These are phyloP conservation scores for Romanomermis culicivorax DNA, from an alignment of 2,888 invertebrate species.

Conservation along the genomic window DNA sequence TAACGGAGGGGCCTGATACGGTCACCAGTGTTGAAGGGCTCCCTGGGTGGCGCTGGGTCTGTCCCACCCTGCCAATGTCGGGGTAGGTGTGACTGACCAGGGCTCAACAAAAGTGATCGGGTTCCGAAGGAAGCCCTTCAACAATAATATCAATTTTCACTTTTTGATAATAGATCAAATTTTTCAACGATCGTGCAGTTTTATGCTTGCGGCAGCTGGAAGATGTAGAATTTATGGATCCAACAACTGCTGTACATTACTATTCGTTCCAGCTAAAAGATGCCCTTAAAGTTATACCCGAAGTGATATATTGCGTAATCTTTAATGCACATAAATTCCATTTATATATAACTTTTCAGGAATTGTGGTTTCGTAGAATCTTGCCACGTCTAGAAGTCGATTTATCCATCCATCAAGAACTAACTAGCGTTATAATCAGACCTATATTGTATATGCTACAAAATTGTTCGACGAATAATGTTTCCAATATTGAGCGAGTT, in stretches of 20 bases:
- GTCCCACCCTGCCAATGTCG: too few species aligned
- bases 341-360: neutral
- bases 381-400: neutral
- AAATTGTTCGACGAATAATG: neutral
- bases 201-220: slow-evolving; percentile 78
- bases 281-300: slow-evolving; percentile 62
- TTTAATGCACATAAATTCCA: neutral
- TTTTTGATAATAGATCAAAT: slow-evolving; percentile 30
- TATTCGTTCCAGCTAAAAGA: slow-evolving; percentile 61
- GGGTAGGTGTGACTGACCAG: too few species aligned
- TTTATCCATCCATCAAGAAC: neutral
- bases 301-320: slow-evolving; percentile 37
- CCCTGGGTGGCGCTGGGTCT: too few species aligned
- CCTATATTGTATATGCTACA: neutral
- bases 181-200: slow-evolving; percentile 61
- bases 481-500: too few species aligned
- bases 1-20: too few species aligned
- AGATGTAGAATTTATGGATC: slow-evolving; percentile 72
- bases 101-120: too few species aligned
- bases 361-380: neutral
- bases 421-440: neutral
- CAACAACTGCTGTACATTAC: slow-evolving; percentile 64
- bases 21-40: too few species aligned
- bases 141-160: too few species aligned
- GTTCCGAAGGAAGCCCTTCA: too few species aligned